A percentile compares a stretch with the other conserved stretches of the same genome.
Conservation (phyloP, 2,797 vertebrate species). For the Sardinella longiceps region DNA sequence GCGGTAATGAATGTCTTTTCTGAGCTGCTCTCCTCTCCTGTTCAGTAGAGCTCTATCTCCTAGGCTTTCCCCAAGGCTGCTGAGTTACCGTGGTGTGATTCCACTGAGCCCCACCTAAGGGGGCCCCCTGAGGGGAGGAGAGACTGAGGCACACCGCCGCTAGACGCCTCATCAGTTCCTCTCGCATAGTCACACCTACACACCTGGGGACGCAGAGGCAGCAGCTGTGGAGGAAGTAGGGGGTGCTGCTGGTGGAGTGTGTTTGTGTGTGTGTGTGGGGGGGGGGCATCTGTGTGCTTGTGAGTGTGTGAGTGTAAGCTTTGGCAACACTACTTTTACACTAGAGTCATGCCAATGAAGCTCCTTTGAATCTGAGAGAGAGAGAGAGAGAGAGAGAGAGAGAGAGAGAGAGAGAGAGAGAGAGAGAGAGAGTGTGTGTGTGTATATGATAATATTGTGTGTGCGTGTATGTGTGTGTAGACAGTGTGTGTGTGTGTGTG, state of each 20-base stretch:
- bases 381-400: conserved; percentile 11
- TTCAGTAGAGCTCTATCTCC: neutral
- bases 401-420: neutral
- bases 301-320: conserved; percentile 8
- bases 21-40: neutral
- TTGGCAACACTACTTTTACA: too few species aligned
- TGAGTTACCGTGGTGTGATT: neutral
- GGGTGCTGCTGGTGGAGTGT: neutral
- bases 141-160: neutral
- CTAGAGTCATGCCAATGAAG: too few species aligned
- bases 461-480: neutral
- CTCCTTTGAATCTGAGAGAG: too few species aligned
- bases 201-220: conserved; percentile 47
- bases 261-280: conserved; percentile 11
- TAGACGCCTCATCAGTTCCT: neutral
- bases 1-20: neutral
- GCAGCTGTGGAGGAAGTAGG: conserved; percentile 38
- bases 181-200: neutral
- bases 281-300: neutral
- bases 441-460: neutral
- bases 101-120: neutral
- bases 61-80: neutral
- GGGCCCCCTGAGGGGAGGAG: neutral
- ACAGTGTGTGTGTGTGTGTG: neutral
- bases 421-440: neutral